Evolutionary conservation across 2,888 invertebrate genomes (phyloP), one percentile per base, ranked within the genome.

Genomic region (Dermolepida albohirtum): DNA sequence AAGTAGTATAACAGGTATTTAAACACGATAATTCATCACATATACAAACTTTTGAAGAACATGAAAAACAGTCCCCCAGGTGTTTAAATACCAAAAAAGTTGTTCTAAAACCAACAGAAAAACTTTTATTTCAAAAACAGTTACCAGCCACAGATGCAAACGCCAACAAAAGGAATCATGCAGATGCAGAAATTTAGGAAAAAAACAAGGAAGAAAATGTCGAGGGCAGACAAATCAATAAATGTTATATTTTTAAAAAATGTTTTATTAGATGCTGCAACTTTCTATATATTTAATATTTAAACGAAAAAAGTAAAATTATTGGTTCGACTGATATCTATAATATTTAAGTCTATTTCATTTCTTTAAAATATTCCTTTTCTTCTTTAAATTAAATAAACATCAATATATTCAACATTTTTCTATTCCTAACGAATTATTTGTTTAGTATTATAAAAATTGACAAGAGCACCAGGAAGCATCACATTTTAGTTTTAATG

Each of bases 61-160:
- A 34, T 10, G 6, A 34, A 49, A 49, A 12, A 27, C 34, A 47
- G 14, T 41, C 12, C 62, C 27, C 17, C 14, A 12, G 52, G 51
- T 64, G 51, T 52, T 51, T 66, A 43, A 40, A 57, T 51, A 44
- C 66, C 49, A 64, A 64, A 11, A n/a, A 40, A 62, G 44, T 63
- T 51, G 67, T 52, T 52, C 43, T 49, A 50, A 64, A 41, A 64
- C 43, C 43, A 59, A 43, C 55, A 39, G 71, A 74, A 72, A 73
- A 74, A 70, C 59, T 71, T 69, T 70, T 71, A 51, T 55, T 70
- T 69, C 70, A 76, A 76, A 78, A 80, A 83, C 81, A 82, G 64
- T 77, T 78, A 82, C 77, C 82, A 82, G 82, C 82, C 82, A 49
- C 47, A 82, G 77, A 83, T 83, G 83, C 83, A 81, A 76, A 82